Conservation (phyloP, 53 echinoderm and acorn worm genomes). For the Arbacia lixula region DNA sequence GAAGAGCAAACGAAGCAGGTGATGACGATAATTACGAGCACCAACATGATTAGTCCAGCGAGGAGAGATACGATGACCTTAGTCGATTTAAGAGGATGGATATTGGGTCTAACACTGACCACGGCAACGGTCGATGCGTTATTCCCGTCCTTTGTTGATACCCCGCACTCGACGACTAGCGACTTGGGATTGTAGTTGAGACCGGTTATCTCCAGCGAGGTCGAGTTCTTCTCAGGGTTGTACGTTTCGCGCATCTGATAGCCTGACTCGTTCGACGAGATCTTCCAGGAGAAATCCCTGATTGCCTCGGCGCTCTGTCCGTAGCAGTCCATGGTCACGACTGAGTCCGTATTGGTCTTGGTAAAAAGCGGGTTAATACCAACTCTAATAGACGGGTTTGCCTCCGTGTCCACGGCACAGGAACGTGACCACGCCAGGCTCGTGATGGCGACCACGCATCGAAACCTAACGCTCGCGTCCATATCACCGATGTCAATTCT, state of each 20-base stretch:
- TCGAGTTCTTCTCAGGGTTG: constrained; percentile 11
- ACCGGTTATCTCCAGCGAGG: constrained; percentile 15
- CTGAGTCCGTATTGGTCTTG: not conserved
- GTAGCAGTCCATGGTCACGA: constrained; percentile 37
- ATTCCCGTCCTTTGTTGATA: constrained; percentile 13
- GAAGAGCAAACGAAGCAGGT: constrained; percentile 21
- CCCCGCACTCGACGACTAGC: constrained; percentile 28
- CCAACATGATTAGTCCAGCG: constrained; percentile 38
- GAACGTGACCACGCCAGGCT: constrained; percentile 21
- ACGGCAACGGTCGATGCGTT: constrained; percentile 33
- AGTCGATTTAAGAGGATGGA: constrained; percentile 35
- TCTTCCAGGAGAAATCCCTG: constrained; percentile 3
- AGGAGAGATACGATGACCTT: constrained; percentile 26
- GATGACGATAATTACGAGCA: not conserved
- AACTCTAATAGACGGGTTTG: constrained; percentile 27
- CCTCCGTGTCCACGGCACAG: constrained; percentile 1
- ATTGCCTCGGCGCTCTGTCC: constrained; percentile 10
- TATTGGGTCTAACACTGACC: constrained; percentile 8
- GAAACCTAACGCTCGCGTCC: not conserved
- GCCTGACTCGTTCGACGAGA: constrained; percentile 13
- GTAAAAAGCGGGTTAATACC: constrained; percentile 29
- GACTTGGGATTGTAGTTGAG: not conserved
- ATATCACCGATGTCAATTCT: constrained; percentile 1
- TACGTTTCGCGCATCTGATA: constrained; percentile 16
- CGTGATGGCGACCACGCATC: constrained; percentile 13